Evolutionary conservation across 2,113 vertebrate species (phyloP), one percentile per base, ranked within the genome.

Genomic region (Sisor rabdophorus): DNA sequence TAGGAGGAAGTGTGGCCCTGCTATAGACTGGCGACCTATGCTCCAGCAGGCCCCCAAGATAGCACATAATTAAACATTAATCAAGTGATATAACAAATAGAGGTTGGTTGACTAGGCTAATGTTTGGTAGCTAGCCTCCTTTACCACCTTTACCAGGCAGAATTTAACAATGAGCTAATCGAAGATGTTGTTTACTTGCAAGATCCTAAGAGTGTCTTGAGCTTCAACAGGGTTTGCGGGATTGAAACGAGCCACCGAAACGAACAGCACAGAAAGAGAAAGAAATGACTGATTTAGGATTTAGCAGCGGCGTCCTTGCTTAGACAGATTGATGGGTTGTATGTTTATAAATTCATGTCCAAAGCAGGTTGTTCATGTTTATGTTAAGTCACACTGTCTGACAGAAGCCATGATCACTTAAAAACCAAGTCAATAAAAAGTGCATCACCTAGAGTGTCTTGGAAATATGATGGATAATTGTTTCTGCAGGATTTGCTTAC

Each of bases 341-440:
- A 11, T 44, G 2, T 71, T 15, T 59, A 10, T 7, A 50, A 58
- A 22, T 87, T 86, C 87, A 86, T 87, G 85, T 69, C 69, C 24
- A 36, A 55, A 71, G 44, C 65, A 55, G 20, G 32, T 61, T 81
- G 80, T 71, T 77, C 75, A 72, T 90, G 87, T 92, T 90, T 90
- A 89, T 85, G 67, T 69, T 84, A 54, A 24, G 54, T 73, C 60
- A 63, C 47, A 72, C 72, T 30, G 54, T 65, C 79, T 87, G 87
- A 91, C 72, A 81, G 87, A 83, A 87, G 72, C 84, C 86, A 87
- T 87, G 85, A 80, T 87, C 80, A 56, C 64, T 75, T 80, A 85
- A 79, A 68, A 76, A 82, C 72, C 83, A 73, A 68, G 81, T 79
- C 71, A 78, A 60, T 1, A 8, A 30, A 54, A 56, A 47, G 58